Percentiles rank a stretch among this genome's conserved stretches.
phyloP scores from a whole-genome alignment of 2,113 vertebrate genomes.

The Rhadina sibilatrix region DNA sequence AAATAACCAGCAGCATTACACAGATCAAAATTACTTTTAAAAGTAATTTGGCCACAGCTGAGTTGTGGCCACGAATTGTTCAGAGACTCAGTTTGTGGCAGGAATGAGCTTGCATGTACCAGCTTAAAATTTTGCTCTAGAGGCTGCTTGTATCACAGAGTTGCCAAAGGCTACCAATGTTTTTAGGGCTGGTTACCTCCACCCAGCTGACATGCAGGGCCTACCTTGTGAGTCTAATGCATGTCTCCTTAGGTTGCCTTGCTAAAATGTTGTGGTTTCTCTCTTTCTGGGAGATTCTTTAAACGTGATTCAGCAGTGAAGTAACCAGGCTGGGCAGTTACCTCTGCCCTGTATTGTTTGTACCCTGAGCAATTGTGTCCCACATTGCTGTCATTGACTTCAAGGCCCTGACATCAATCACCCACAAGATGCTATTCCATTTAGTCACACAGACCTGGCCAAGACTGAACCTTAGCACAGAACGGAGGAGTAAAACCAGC shows the following conservation, averaged over 20 bases:
- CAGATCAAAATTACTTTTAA: neutral
- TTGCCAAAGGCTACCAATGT: neutral
- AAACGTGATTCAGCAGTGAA: neutral
- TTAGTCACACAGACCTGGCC: neutral
- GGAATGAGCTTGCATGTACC: neutral
- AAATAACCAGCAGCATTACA: neutral
- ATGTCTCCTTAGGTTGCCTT: accelerated
- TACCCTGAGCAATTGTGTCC: neutral
- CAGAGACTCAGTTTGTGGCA: neutral
- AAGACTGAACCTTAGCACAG: neutral
- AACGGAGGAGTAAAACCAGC: neutral
- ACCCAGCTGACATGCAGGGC: accelerated
- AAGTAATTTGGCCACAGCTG: neutral
- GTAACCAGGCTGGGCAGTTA: neutral
- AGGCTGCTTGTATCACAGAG: neutral
- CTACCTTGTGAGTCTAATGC: too few relatives aligned
- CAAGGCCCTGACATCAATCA: neutral
- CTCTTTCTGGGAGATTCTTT: neutral
- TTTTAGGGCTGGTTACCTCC: neutral
- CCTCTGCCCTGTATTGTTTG: neutral
- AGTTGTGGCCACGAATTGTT: neutral
- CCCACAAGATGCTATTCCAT: neutral
- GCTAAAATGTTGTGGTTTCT: neutral
- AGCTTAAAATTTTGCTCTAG: neutral
- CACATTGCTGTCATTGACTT: neutral